Evolutionary conservation across 30 jellyfish, hydroid and myxozoan genomes (phyloP).

Genomic region (Turritopsis rubra): DNA sequence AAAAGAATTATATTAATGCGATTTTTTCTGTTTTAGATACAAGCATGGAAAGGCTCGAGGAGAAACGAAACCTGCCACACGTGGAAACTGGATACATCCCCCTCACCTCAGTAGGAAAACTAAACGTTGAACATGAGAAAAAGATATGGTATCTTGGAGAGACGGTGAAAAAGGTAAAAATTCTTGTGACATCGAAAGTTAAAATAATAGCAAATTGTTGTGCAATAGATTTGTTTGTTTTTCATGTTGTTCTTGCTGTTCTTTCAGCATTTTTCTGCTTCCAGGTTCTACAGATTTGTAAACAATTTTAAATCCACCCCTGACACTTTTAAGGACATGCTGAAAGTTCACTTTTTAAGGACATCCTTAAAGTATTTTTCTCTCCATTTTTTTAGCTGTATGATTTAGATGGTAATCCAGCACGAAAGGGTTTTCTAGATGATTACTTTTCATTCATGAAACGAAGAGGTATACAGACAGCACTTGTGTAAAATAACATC

Average conservation of each 20-base stretch:
- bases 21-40: too few species aligned
- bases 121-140: neutral
- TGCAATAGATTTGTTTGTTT: too few species aligned
- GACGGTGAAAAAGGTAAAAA: conserved; percentile 1
- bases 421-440: neutral
- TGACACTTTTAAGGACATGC: too few species aligned
- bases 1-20: too few species aligned
- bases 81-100: neutral
- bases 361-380: neutral
- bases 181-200: too few species aligned
- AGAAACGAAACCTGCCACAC: neutral
- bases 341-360: neutral
- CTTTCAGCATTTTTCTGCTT: neutral
- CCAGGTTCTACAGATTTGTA: neutral
- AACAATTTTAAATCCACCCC: too few species aligned
- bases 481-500: too few species aligned
- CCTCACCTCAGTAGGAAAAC: neutral
- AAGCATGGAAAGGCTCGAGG: neutral
- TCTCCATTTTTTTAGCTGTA: neutral
- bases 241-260: neutral
- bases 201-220: neutral
- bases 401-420: neutral
- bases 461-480: neutral
- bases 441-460: conserved; percentile 8
- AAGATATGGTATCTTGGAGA: conserved; percentile 9